Evolutionary conservation across 2,797 vertebrate species (phyloP).

Genomic region (Phyllotis vaccarum): DNA sequence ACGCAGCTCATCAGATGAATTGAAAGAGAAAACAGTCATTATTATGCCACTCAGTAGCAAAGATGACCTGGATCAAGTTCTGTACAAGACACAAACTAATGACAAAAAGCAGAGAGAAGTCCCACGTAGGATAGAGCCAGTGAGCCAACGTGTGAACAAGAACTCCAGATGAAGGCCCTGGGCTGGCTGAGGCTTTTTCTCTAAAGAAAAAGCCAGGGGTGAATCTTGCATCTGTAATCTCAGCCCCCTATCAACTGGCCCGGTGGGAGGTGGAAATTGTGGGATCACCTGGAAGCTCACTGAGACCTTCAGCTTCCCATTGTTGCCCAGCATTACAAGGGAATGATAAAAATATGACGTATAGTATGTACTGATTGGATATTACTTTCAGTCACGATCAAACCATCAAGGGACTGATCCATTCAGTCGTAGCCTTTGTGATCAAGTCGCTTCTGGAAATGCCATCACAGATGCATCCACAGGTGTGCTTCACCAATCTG

Average conservation of each 20-base stretch:
- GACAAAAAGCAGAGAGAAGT: not conserved
- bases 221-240: not conserved
- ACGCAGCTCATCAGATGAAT: not conserved
- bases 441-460: not conserved
- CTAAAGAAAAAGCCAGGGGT: not conserved
- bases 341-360: not conserved
- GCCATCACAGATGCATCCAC: not conserved
- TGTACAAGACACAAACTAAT: not conserved
- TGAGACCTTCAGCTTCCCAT: not conserved
- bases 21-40: conserved; percentile 9
- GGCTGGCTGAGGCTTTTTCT: not conserved
- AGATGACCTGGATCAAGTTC: not conserved
- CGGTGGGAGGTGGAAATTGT: not conserved
- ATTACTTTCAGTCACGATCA: not conserved
- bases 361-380: not conserved
- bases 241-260: not conserved
- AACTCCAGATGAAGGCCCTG: not conserved
- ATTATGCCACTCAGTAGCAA: not conserved
- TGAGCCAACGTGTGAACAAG: not conserved
- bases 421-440: not conserved
- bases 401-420: not conserved
- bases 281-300: not conserved
- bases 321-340: too few species aligned
- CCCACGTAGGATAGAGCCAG: not conserved
- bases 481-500: not conserved